Base-by-base conservation (phyloP, 2,113 vertebrate genomes). In the Calidris pugnax region DNA sequence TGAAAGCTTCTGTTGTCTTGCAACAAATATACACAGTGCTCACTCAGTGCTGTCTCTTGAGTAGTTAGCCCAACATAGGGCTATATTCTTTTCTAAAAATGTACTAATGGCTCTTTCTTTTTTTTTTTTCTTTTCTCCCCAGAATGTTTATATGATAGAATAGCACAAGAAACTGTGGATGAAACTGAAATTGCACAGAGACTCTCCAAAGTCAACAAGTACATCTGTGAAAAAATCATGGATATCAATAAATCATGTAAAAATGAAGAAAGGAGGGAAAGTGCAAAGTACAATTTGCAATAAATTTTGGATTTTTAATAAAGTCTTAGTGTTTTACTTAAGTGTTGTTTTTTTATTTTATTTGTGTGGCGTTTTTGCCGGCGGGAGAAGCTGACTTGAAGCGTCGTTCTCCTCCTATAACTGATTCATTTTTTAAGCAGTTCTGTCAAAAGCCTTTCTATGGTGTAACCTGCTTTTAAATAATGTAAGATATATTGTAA, bases 141-240 rank as follows among this genome's bases (percentile, higher is more conserved):
- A 99, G 99, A 99, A 98, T 99, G 99, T 98, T 99, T 99, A 96
- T 99, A 99, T 95, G 99, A 99, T 98, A 98, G 99, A 97, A 99
- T 99, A 98, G 99, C 99, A 98, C 99, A 99, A 98, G 99, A 99
- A 98, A 99, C 99, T 56, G 99, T 99, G 95, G 99, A 99, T 97
- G 99, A 99, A 97, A 99, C 99, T 56, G 99, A 99, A 98, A 99
- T 99, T 97, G 99, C 99, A 95, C 99, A 99, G 98, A 99, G 99
- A 98, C 98, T 99, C 98, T 99, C 99, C 98, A 99, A 99, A 99
- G 99, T 99, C 98, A 99, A 99, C 99, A 99, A 99, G 98, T 99
- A 99, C 98, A 99, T 99, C 98, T 99, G 99, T 98, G 99, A 99
- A 98, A 99, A 99, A 98, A 99, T 99, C 95, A 99, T 99, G 99